A percentile compares a stretch with the other conserved stretches of the same genome.
Evolutionary conservation across 1,140 invertebrate species (phyloP).

Genomic region (Trichogramma pretiosum): DNA sequence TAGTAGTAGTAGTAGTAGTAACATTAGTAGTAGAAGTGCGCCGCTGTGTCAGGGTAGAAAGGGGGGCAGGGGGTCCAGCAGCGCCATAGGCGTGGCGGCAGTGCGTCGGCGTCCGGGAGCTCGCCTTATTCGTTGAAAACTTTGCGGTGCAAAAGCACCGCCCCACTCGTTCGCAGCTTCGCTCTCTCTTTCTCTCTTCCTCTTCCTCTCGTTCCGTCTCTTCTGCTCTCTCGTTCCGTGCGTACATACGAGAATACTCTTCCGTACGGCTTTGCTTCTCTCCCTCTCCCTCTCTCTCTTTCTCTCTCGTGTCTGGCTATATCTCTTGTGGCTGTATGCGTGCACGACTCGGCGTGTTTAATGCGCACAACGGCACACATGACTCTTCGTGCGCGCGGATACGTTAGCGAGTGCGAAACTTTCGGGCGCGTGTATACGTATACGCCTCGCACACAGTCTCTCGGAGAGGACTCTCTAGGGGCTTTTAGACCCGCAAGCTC

Average conservation of each 20-base stretch:
- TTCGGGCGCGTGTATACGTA: neutral
- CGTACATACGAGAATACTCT: too few species aligned
- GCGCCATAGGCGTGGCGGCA: slow-evolving; percentile 41
- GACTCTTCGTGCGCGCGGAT: neutral
- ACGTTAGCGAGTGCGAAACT: slow-evolving; percentile 3
- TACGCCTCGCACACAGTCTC: too few species aligned
- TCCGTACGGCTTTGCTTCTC: neutral
- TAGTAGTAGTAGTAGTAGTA: too few species aligned
- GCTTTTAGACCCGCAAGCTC: too few species aligned
- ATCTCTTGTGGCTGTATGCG: neutral
- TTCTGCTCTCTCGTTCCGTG: slow-evolving; percentile 3
- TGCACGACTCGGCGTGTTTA: too few species aligned
- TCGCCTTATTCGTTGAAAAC: slow-evolving; percentile 48
- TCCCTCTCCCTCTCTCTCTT: neutral
- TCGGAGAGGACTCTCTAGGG: too few species aligned
- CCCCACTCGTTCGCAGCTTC: slow-evolving; percentile 24
- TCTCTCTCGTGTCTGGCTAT: neutral
- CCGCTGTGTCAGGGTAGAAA: slow-evolving; percentile 29
- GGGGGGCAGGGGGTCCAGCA: slow-evolving; percentile 32
- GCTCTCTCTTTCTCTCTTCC: slow-evolving; percentile 17
- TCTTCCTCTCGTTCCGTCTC: slow-evolving; percentile 1
- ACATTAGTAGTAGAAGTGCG: neutral
- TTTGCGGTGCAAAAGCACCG: slow-evolving; percentile 46
- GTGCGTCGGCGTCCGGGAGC: slow-evolving; percentile 36
- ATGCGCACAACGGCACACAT: neutral